Percentiles rank a stretch among this genome's conserved stretches.
Evolutionary conservation across 2,113 vertebrate genomes (phyloP).

Genomic region (Scomber scombrus): DNA sequence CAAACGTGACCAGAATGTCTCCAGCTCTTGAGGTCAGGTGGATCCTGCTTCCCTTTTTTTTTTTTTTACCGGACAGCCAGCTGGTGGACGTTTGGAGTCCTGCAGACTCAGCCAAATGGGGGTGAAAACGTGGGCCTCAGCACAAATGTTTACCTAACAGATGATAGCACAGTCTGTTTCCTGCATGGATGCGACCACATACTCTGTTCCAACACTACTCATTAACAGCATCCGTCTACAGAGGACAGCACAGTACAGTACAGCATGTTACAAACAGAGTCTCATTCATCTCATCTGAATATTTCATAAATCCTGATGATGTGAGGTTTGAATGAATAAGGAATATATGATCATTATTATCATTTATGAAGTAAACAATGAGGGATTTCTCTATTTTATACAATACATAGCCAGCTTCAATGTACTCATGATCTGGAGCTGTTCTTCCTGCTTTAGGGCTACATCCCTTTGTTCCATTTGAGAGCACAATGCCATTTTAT

Average conservation of each 20-base stretch:
- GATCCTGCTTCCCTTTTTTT: constrained; percentile 10
- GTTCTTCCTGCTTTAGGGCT: too few species aligned
- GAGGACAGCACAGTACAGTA: not conserved
- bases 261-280: not conserved
- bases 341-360: too few species aligned
- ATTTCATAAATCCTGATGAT: not conserved
- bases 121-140: constrained; percentile 44
- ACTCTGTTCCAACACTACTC: constrained; percentile 27
- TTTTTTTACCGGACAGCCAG: constrained; percentile 34
- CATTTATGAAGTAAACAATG: too few species aligned
- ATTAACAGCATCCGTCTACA: constrained; percentile 13
- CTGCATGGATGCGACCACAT: constrained; percentile 39
- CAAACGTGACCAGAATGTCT: not conserved
- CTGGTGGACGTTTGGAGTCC: constrained; percentile 57
- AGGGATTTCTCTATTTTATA: too few species aligned
- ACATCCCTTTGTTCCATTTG: too few species aligned
- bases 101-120: constrained; percentile 65
- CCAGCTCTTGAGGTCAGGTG: constrained; percentile 21
- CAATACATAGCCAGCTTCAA: too few species aligned
- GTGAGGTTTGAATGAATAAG: not conserved
- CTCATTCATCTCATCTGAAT: constrained; percentile 6
- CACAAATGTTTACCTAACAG: constrained; percentile 74
- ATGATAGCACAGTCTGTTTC: constrained; percentile 66
- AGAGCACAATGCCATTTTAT: too few species aligned
- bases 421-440: too few species aligned